Conservation (phyloP, 2,797 vertebrate genomes). For the Neopelma chrysocephalum region DNA sequence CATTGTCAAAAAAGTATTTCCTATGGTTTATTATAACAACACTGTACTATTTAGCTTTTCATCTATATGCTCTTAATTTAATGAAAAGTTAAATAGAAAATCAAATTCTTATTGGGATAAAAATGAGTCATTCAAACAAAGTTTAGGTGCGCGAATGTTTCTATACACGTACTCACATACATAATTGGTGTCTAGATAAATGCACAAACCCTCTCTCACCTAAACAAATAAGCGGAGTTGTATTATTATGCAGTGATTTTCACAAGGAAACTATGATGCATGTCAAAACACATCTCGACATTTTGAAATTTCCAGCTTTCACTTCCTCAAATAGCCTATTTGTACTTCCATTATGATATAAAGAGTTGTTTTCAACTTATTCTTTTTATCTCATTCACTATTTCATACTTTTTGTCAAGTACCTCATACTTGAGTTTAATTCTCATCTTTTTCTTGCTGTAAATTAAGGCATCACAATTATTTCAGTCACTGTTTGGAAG, state of each 20-base stretch:
- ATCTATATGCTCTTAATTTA: background rate
- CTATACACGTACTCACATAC: background rate
- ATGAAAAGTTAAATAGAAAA: background rate
- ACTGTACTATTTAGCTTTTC: background rate
- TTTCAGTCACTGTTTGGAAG: background rate
- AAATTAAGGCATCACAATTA: background rate
- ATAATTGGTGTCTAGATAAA: background rate
- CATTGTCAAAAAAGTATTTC: background rate
- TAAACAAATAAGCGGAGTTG: background rate
- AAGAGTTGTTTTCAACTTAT: background rate
- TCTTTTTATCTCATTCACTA: background rate
- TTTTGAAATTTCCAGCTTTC: background rate
- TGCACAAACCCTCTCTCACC: background rate
- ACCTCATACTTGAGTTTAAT: background rate
- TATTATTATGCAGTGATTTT: background rate
- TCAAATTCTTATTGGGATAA: background rate
- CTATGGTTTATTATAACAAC: background rate
- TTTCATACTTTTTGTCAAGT: background rate
- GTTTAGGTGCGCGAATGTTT: background rate
- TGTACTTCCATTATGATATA: background rate
- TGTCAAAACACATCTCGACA: background rate
- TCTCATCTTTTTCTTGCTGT: background rate
- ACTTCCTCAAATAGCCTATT: background rate
- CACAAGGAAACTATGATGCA: background rate
- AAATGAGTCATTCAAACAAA: background rate